phyloP scores from a whole-genome alignment of 1,140 invertebrate species.

The Plutomurus gul region DNA sequence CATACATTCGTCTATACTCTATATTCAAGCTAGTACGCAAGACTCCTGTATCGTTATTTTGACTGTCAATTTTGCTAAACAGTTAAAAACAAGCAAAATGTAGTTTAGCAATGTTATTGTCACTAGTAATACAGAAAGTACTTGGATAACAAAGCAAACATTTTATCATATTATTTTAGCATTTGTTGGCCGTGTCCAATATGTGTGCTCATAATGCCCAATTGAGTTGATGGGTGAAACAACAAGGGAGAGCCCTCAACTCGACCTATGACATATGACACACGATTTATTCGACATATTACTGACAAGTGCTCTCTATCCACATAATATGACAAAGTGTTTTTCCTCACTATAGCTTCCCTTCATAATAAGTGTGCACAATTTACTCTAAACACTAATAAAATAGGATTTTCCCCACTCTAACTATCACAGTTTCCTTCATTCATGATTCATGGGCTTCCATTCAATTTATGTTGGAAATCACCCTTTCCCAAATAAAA shows the following conservation, averaged over 20 bases:
- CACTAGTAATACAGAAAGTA: background rate
- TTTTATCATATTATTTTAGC: background rate
- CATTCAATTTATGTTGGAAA: background rate
- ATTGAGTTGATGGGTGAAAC: constrained; percentile 9
- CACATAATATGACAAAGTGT: constrained; percentile 35
- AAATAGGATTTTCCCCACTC: background rate
- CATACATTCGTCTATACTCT: no score
- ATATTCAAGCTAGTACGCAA: no score
- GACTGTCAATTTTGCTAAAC: no score
- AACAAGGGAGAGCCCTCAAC: background rate
- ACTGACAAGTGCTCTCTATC: constrained; percentile 27
- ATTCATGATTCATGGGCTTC: constrained; percentile 17
- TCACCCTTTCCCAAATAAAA: constrained; percentile 2
- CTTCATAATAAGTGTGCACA: background rate
- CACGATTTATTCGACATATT: constrained; percentile 34
- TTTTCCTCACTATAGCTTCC: background rate
- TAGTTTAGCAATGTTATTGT: background rate
- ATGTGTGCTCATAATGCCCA: constrained; percentile 1
- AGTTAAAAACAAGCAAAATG: no score
- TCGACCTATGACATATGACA: constrained; percentile 28
- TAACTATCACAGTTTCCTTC: background rate
- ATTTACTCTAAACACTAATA: background rate
- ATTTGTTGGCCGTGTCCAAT: background rate
- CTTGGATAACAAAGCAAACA: background rate
- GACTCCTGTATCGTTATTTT: constrained; percentile 3